A percentile compares a stretch with the other conserved stretches of the same genome.
phyloP scores from a whole-genome alignment of 92 coral and sea anemone species.

The Actinostola sp. region DNA sequence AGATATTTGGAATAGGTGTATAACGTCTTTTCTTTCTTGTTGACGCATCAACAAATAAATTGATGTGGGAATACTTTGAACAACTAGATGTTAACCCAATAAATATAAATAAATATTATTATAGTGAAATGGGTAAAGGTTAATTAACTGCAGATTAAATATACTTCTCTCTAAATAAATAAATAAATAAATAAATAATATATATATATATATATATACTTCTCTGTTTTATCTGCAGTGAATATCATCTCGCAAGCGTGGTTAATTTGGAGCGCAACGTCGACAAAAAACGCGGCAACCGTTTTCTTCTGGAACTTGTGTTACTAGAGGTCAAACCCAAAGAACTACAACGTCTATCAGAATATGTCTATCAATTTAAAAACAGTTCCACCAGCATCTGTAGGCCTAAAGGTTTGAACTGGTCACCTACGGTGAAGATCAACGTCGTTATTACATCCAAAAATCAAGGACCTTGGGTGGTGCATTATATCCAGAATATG shows the following conservation, averaged over 20 bases:
- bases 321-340: constrained; percentile 36
- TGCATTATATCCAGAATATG: constrained; percentile 67
- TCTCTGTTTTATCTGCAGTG: constrained; percentile 28
- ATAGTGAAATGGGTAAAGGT: too few relatives aligned
- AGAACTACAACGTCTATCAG: constrained; percentile 51
- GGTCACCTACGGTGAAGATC: constrained; percentile 62
- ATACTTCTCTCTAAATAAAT: too few relatives aligned
- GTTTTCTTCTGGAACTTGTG: constrained; percentile 73
- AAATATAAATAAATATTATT: too few relatives aligned
- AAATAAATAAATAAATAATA: too few relatives aligned
- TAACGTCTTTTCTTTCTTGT: too few relatives aligned
- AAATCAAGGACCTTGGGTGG: constrained; percentile 83
- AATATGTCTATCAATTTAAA: constrained; percentile 45
- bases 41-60: too few relatives aligned
- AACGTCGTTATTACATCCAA: constrained; percentile 75
- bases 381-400: constrained; percentile 44
- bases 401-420: constrained; percentile 46
- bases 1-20: too few relatives aligned
- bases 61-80: too few relatives aligned
- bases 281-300: constrained; percentile 58
- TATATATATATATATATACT: too few relatives aligned
- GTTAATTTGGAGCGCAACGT: constrained; percentile 59
- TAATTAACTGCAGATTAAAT: too few relatives aligned
- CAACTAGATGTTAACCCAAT: too few relatives aligned
- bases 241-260: constrained; percentile 50